These are phyloP conservation scores for Paralinhomoeus sp. DNA, from an alignment of 2,888 invertebrate species.

Conservation along the genomic window DNA sequence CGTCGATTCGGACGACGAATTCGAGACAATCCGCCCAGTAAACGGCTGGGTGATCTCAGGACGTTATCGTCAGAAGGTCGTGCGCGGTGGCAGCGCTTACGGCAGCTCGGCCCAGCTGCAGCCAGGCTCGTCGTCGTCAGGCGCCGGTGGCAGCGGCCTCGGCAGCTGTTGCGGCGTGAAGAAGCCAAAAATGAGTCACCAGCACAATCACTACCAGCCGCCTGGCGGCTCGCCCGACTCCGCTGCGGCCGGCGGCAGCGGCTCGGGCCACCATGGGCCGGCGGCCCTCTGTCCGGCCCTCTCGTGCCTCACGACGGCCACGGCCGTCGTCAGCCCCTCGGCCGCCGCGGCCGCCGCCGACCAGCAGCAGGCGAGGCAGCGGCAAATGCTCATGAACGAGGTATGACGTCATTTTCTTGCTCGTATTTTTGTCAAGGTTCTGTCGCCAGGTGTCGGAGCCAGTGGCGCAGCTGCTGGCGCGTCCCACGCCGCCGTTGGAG, in stretches of 20 bases:
- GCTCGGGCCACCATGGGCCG: slow-evolving; percentile 10
- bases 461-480: neutral
- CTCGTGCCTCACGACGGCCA: neutral
- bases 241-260: too few species aligned
- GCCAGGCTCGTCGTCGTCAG: slow-evolving; percentile 35
- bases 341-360: slow-evolving; percentile 12
- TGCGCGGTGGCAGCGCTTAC: slow-evolving; percentile 2
- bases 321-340: slow-evolving; percentile 28
- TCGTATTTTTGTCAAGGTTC: too few species aligned
- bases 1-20: too few species aligned
- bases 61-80: slow-evolving; percentile 4
- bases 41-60: neutral
- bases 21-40: too few species aligned
- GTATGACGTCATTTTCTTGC: too few species aligned
- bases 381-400: too few species aligned
- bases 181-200: slow-evolving; percentile 57
- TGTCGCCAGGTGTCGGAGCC: neutral
- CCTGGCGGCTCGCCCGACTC: too few species aligned
- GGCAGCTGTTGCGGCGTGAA: slow-evolving; percentile 75
- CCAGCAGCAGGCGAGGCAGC: too few species aligned
- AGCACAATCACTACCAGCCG: too few species aligned
- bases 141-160: too few species aligned
- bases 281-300: slow-evolving; percentile 18
- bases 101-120: too few species aligned
- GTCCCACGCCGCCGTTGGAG: neutral